These are phyloP conservation scores for Xylocopa sonorina DNA, from an alignment of 1,140 invertebrate genomes.

Conservation along the genomic window DNA sequence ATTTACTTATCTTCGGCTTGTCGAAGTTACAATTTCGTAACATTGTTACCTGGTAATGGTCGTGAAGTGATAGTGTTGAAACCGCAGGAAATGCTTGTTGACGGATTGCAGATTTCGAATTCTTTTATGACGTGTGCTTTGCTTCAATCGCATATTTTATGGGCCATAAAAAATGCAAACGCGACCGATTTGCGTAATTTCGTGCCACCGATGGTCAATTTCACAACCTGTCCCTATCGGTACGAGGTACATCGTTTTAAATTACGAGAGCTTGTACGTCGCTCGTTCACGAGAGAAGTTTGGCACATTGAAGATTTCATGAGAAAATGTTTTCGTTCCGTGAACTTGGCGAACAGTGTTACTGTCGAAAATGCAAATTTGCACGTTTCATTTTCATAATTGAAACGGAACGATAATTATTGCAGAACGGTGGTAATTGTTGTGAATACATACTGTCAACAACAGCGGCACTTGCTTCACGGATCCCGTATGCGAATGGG, in stretches of 20 bases:
- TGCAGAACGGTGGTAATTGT: not conserved
- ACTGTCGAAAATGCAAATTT: not conserved
- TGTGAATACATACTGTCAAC: not conserved
- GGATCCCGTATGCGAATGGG: not conserved
- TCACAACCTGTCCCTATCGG: not conserved
- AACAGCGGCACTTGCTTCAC: not conserved
- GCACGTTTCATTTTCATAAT: not conserved
- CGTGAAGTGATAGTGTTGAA: conserved; percentile 1
- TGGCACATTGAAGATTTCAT: not conserved
- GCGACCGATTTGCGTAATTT: not conserved
- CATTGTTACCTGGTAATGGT: too few species aligned
- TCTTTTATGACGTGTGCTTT: not conserved
- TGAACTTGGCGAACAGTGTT: not conserved
- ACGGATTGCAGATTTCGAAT: not conserved
- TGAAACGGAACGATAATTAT: not conserved
- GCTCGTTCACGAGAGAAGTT: not conserved
- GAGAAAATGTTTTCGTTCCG: too few species aligned
- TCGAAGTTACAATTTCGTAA: too few species aligned
- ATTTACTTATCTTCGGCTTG: too few species aligned
- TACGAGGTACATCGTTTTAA: not conserved
- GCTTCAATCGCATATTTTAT: not conserved
- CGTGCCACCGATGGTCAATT: not conserved
- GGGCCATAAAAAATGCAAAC: conserved; percentile 1
- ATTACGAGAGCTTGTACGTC: not conserved
- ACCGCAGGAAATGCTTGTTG: not conserved